phyloP scores from a whole-genome alignment of 1,140 invertebrate species.

The Lepidurus packardi region DNA sequence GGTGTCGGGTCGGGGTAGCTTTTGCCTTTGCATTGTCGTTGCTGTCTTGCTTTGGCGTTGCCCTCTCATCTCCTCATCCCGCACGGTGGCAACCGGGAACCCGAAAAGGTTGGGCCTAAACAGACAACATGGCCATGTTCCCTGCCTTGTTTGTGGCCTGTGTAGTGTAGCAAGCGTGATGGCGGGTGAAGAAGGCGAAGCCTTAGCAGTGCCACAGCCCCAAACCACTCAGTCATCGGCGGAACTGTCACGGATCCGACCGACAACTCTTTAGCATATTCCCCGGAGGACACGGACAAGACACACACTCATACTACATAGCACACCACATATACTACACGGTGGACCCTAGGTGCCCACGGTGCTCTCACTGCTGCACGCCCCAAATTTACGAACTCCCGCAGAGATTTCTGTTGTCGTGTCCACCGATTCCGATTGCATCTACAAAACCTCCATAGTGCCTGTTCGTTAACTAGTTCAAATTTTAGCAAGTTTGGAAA shows the following conservation, averaged over 20 bases:
- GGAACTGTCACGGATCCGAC: constrained; percentile 20
- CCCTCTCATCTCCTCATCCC: constrained; percentile 20
- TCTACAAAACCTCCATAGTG: constrained; percentile 9
- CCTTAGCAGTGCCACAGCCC: constrained; percentile 20
- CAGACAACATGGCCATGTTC: constrained; percentile 21
- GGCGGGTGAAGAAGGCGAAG: constrained; percentile 20
- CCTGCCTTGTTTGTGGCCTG: constrained; percentile 16
- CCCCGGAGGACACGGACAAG: constrained; percentile 15
- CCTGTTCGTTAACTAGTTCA: not conserved
- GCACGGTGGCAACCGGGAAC: constrained; percentile 12
- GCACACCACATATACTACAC: not conserved
- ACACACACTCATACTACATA: constrained; percentile 10
- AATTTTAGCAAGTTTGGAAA: constrained; percentile 11
- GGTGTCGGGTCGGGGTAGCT: constrained; percentile 2
- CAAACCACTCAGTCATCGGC: constrained; percentile 20
- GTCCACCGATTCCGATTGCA: constrained; percentile 6
- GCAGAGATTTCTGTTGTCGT: constrained; percentile 9
- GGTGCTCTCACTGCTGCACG: constrained; percentile 10
- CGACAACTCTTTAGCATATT: constrained; percentile 22
- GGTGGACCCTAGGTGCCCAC: constrained; percentile 17
- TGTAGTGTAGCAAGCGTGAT: constrained; percentile 21
- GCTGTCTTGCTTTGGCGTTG: not conserved
- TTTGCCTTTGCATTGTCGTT: constrained; percentile 12
- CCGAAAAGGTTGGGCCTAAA: constrained; percentile 21
- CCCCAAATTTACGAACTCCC: constrained; percentile 17